phyloP scores from a whole-genome alignment of 2,113 vertebrate genomes.

The Ramphastos sulfuratus region DNA sequence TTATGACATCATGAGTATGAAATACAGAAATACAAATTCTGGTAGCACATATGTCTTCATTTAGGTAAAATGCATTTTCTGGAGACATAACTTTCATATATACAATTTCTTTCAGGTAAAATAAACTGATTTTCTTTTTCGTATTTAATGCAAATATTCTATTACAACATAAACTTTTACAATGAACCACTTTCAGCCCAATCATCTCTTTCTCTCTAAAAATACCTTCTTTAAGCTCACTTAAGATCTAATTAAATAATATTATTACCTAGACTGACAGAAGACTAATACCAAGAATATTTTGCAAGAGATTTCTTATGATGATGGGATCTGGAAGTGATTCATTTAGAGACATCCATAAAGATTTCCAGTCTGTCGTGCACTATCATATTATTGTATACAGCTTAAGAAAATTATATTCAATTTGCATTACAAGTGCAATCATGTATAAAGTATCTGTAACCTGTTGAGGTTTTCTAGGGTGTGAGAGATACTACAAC shows the following conservation, averaged over 20 bases:
- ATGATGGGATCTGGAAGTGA: slow-evolving; percentile 7
- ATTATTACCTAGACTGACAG: background rate
- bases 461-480: background rate
- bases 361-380: slow-evolving; percentile 7
- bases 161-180: background rate
- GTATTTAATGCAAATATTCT: background rate
- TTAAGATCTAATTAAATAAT: slow-evolving; percentile 40
- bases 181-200: background rate
- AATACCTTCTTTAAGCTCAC: background rate
- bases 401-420: slow-evolving; percentile 7
- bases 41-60: fast-evolving
- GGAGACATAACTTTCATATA: background rate
- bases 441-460: background rate
- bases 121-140: background rate
- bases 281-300: slow-evolving; percentile 3
- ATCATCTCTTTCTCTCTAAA: background rate
- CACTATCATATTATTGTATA: slow-evolving; percentile 18
- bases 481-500: background rate
- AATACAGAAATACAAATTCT: background rate
- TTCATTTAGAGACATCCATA: slow-evolving; percentile 31
- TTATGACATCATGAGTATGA: background rate
- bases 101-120: background rate
- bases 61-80: background rate
- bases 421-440: background rate
- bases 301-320: slow-evolving; percentile 19